Evolutionary conservation across 1,140 invertebrate genomes (phyloP).

Genomic region (Heliconius melpomene): DNA sequence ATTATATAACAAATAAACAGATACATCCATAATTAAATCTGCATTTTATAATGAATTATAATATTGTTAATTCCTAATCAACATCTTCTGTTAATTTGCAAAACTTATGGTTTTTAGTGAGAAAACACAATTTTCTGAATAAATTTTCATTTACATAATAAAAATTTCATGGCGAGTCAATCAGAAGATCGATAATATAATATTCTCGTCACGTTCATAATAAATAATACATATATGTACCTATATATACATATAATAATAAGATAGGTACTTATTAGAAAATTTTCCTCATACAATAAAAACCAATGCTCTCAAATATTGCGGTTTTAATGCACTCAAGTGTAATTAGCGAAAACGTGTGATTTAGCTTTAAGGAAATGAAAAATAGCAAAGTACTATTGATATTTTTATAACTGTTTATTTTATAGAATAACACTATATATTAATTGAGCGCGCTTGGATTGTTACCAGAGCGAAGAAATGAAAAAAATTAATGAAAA

Average conservation of each 20-base stretch:
- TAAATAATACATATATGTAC: background rate
- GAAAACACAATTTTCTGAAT: too few relatives aligned
- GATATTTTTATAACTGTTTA: background rate
- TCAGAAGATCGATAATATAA: background rate
- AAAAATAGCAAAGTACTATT: background rate
- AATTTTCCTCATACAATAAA: conserved; percentile 3
- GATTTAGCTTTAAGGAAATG: background rate
- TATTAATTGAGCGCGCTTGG: too few relatives aligned
- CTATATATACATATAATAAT: background rate
- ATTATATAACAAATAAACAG: conserved; percentile 41
- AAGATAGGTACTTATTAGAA: background rate
- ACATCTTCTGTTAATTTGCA: background rate
- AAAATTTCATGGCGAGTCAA: background rate
- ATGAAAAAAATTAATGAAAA: too few relatives aligned
- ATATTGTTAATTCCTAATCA: background rate
- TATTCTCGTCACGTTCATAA: background rate
- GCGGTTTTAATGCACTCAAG: background rate
- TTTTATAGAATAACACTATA: too few relatives aligned
- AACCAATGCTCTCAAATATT: background rate
- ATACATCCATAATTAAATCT: conserved; percentile 30
- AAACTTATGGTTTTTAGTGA: background rate
- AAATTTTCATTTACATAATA: too few relatives aligned
- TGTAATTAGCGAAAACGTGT: background rate
- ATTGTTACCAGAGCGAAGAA: too few relatives aligned
- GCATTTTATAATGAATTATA: conserved; percentile 10